Evolutionary conservation across 2,888 invertebrate genomes (phyloP).

Genomic region (Hydrotaea cyrtoneurina): DNA sequence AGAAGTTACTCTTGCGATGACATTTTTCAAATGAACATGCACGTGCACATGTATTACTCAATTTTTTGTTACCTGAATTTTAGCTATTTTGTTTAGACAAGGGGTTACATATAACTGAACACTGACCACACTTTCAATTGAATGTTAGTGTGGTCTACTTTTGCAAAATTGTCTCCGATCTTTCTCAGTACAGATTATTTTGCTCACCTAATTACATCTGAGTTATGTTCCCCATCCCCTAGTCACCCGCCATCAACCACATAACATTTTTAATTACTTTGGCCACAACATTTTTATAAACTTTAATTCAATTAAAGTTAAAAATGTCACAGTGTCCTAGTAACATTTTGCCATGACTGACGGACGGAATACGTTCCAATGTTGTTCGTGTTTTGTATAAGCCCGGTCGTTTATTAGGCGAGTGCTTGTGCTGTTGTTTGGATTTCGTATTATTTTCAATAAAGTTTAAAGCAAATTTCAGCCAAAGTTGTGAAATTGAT

Average conservation of each 20-base stretch:
- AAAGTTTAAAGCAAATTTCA: conserved; percentile 45
- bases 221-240: too few relatives aligned
- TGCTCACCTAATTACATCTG: too few relatives aligned
- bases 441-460: conserved; percentile 42
- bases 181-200: background rate
- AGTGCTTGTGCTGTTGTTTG: background rate
- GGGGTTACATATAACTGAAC: too few relatives aligned
- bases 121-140: too few relatives aligned
- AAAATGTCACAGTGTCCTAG: background rate
- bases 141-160: too few relatives aligned
- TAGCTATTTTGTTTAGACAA: too few relatives aligned
- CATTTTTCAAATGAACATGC: too few relatives aligned
- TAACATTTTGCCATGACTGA: conserved; percentile 12
- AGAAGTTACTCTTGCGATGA: too few relatives aligned
- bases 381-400: background rate
- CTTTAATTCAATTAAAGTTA: conserved; percentile 15
- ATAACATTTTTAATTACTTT: background rate
- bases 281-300: conserved; percentile 19
- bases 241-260: too few relatives aligned
- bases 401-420: background rate
- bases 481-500: conserved; percentile 45
- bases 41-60: too few relatives aligned
- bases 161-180: too few relatives aligned
- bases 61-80: too few relatives aligned
- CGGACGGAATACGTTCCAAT: conserved; percentile 23